A percentile compares a stretch with the other conserved stretches of the same genome.
Conservation (phyloP, 2,888 invertebrate genomes). For the Melanotus villosus region DNA sequence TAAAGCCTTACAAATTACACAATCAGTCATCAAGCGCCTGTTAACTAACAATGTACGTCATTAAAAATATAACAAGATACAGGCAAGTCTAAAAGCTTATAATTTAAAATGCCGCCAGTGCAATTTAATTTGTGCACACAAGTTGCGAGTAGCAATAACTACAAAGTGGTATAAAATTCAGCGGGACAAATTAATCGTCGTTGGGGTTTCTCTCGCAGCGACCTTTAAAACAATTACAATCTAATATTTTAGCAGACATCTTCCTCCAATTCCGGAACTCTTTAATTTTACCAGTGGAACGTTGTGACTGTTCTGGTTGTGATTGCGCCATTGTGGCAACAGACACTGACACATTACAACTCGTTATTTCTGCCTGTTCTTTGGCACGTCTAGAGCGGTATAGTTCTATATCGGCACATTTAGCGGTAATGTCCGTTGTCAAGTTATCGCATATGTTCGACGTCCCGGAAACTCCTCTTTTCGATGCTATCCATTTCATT, state of each 20-base stretch:
- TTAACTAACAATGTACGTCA: no score
- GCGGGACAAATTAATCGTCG: slow-evolving; percentile 28
- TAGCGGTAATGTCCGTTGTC: slow-evolving; percentile 44
- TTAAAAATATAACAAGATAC: neutral
- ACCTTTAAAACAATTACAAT: slow-evolving; percentile 37
- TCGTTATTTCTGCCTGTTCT: slow-evolving; percentile 41
- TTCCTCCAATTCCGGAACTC: slow-evolving; percentile 13
- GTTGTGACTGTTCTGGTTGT: slow-evolving; percentile 20
- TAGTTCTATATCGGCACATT: slow-evolving; percentile 40
- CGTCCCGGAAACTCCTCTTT: slow-evolving; percentile 29
- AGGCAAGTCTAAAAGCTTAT: neutral
- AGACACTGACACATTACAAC: slow-evolving; percentile 39
- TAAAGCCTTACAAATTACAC: no score
- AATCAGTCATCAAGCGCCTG: no score
- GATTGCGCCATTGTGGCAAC: slow-evolving; percentile 35
- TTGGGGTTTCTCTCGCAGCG: neutral
- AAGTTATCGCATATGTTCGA: slow-evolving; percentile 45
- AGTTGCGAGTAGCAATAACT: slow-evolving; percentile 2
- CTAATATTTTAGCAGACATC: slow-evolving; percentile 29
- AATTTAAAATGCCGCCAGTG: neutral
- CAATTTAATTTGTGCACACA: slow-evolving; percentile 13
- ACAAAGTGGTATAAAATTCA: slow-evolving; percentile 5
- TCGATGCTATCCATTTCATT: slow-evolving; percentile 37
- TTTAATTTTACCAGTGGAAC: slow-evolving; percentile 26
- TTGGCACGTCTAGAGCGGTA: slow-evolving; percentile 31